Evolutionary conservation across 1,140 invertebrate genomes (phyloP).

Genomic region (Procambarus virginalis): DNA sequence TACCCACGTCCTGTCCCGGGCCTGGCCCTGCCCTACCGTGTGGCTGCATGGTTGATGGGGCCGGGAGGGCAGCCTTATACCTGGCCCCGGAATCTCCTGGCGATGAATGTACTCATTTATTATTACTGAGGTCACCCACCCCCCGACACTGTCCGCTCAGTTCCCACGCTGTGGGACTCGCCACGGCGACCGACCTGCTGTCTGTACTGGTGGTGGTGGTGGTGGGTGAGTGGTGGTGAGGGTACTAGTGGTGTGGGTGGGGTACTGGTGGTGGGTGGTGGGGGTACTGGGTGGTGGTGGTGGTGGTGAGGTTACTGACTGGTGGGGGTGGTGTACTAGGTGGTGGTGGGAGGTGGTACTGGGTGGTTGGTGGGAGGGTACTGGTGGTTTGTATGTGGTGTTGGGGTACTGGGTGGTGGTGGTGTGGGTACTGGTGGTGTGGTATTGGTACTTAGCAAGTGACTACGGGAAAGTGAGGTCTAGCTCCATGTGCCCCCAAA

Average conservation of each 20-base stretch:
- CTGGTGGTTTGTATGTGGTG: too few species aligned
- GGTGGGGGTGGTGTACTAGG: not conserved
- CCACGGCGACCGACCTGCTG: constrained; percentile 12
- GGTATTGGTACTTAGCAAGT: too few species aligned
- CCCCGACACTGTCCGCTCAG: not conserved
- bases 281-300: not conserved
- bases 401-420: too few species aligned
- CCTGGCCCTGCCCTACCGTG: too few species aligned
- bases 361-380: not conserved
- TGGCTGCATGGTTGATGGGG: too few species aligned
- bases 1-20: too few species aligned
- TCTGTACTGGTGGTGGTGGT: not conserved
- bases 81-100: not conserved
- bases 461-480: too few species aligned
- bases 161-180: not conserved
- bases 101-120: not conserved
- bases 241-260: not conserved
- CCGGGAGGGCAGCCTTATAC: too few species aligned
- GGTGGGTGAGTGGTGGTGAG: not conserved
- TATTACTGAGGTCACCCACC: not conserved
- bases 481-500: too few species aligned
- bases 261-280: not conserved
- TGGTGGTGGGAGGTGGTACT: not conserved
- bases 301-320: not conserved
- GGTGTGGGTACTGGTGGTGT: too few species aligned